A percentile compares a stretch with the other conserved stretches of the same genome.
phyloP scores from a whole-genome alignment of 1,140 invertebrate genomes.

The Nomia melanderi region DNA sequence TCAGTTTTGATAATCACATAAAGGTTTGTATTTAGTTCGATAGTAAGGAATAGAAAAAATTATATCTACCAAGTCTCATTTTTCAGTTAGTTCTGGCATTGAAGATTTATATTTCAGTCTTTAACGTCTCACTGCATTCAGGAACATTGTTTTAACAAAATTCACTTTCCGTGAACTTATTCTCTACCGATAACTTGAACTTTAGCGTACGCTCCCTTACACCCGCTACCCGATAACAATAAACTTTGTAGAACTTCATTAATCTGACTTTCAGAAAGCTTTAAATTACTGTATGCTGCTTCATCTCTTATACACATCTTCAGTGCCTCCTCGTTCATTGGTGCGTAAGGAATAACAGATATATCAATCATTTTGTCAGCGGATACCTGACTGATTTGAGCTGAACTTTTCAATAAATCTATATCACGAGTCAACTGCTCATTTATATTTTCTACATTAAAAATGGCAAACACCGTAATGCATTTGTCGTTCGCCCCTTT shows the following conservation, averaged over 20 bases:
- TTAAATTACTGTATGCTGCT: constrained; percentile 52
- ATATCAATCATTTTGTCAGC: constrained; percentile 42
- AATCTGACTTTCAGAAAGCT: constrained; percentile 59
- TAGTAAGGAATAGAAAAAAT: no score
- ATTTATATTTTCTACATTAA: constrained; percentile 69
- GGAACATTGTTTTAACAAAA: neutral
- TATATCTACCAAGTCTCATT: no score
- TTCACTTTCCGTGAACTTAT: neutral
- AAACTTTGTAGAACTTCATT: constrained; percentile 63
- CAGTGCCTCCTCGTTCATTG: constrained; percentile 58
- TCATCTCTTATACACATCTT: constrained; percentile 71
- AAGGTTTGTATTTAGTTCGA: no score
- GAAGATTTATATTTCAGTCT: neutral
- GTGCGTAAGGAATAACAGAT: constrained; percentile 60
- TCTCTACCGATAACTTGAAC: constrained; percentile 66
- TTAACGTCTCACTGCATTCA: neutral
- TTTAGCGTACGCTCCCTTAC: constrained; percentile 77
- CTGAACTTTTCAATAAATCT: constrained; percentile 56
- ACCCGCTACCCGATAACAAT: constrained; percentile 66
- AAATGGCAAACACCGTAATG: constrained; percentile 65
- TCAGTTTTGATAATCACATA: neutral
- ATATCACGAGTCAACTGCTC: constrained; percentile 54
- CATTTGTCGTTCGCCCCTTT: constrained; percentile 60
- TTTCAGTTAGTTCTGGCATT: no score
- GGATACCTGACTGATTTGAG: constrained; percentile 57